phyloP scores from a whole-genome alignment of 2,888 invertebrate genomes.

The Agonopterix alstromeriana region DNA sequence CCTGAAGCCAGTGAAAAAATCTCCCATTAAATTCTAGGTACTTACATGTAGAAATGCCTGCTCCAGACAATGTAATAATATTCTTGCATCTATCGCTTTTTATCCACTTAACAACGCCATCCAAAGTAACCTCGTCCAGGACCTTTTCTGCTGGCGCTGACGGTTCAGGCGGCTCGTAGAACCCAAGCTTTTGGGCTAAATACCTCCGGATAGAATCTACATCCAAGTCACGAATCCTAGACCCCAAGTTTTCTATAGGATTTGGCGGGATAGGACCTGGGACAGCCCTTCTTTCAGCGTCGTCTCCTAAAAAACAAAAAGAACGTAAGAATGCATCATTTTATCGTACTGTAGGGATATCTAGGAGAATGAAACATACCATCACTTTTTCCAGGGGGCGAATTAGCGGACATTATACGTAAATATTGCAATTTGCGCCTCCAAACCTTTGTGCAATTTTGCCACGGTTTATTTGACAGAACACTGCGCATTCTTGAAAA shows the following conservation, averaged over 20 bases:
- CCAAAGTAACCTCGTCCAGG: conserved; percentile 82
- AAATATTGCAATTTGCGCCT: conserved; percentile 57
- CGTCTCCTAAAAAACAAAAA: conserved; percentile 39
- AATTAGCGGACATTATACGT: conserved; percentile 65
- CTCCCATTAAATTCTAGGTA: conserved; percentile 15
- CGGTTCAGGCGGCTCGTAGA: conserved; percentile 64
- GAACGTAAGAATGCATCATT: neutral
- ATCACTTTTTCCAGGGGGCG: conserved; percentile 61
- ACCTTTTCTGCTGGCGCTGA: conserved; percentile 58
- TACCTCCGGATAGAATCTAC: conserved; percentile 81
- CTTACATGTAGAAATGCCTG: conserved; percentile 97
- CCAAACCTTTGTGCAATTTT: conserved; percentile 50
- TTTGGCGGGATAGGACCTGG: conserved; percentile 41
- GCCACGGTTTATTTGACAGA: conserved; percentile 59
- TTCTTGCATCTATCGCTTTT: conserved; percentile 86
- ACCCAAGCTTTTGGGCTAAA: conserved; percentile 79
- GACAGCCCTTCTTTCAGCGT: conserved; percentile 36
- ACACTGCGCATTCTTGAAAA: conserved; percentile 46
- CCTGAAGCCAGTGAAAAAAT: neutral
- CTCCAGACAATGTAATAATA: conserved; percentile 95
- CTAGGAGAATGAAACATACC: conserved; percentile 33
- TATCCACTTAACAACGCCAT: conserved; percentile 88
- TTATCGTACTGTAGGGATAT: neutral
- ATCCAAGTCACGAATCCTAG: conserved; percentile 62
- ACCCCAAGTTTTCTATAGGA: conserved; percentile 45